Base-by-base conservation (phyloP, 64 coral and sea anemone genomes). In the Anthopleura sola region DNA sequence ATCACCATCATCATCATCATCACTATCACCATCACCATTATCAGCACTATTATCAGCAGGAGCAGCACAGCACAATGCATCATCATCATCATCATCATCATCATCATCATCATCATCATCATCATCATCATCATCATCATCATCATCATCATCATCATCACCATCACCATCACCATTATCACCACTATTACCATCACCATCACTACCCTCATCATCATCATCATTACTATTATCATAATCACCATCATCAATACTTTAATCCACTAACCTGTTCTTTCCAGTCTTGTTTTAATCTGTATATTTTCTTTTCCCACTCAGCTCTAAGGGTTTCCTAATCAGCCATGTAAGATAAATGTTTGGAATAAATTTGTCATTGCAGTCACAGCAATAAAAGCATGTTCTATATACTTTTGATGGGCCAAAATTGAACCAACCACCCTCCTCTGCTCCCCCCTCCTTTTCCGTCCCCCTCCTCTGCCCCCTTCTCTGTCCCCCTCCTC, bases 231-330 rank as follows among this genome's bases (percentile, higher is more conserved):
- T 8, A 71, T 29, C 28, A 10, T 62, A 56, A 18, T 3, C 19
- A 60, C 3, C 23, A 24, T n/a, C 19, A 62, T 0, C 66, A 31
- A 3, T 32, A 36, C 5, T 14, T 20, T 13, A 40, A 37, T 21
- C 2, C 36, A 38, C 26, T 81, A 44, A 90, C 92, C 87, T 89
- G 75, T 89, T 93, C 92, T 49, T 93, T 93, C 81, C 87, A 93
- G 20, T 93, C 87, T 86, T 93, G 92, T 75, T 93, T 93, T 26
- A 60, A 26, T 31, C 75, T 69, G 80, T 86, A 93, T 47, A 93
- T 82, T 60, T 83, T 93, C 78, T 84, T 83, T n/a, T 93, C 92
- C 48, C 84, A 85, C 36, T 86, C 92, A 46, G 76, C 76, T 58
- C 82, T 88, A 18, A 90, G 55, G 9, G 78, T 82, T 16, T 88